Evolutionary conservation across 2,113 vertebrate genomes (phyloP).

Genomic region (Lagopus leucura): DNA sequence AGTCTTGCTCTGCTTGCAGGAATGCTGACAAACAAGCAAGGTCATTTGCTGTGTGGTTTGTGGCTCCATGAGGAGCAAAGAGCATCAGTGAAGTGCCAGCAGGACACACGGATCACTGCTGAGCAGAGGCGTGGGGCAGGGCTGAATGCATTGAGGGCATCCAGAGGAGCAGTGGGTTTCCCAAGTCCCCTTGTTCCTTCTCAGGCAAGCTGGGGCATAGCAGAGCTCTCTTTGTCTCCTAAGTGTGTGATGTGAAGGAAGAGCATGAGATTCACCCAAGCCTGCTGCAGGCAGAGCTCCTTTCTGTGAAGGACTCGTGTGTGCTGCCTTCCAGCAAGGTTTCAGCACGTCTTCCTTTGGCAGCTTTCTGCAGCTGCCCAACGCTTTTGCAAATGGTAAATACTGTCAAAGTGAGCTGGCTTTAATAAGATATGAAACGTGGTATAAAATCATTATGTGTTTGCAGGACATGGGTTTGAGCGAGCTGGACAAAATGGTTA

Average conservation of each 20-base stretch:
- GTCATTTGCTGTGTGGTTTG: not conserved
- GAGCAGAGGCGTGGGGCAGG: fast-evolving
- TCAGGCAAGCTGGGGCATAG: not conserved
- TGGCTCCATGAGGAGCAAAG: not conserved
- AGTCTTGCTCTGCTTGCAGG: not conserved
- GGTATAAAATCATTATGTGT: not conserved
- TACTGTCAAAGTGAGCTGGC: not conserved
- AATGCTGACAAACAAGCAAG: not conserved
- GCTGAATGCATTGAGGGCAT: not conserved
- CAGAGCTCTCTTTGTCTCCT: not conserved
- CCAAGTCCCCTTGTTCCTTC: fast-evolving
- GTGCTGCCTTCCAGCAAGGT: not conserved
- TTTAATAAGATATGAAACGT: not conserved
- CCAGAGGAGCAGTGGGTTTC: not conserved
- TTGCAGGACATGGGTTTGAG: not conserved
- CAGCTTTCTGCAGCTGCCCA: not conserved
- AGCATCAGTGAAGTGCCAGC: not conserved
- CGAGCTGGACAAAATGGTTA: not conserved
- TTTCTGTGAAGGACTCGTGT: fast-evolving
- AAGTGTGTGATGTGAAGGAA: not conserved
- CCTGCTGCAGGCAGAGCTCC: not conserved
- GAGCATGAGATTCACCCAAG: not conserved
- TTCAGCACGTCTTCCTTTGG: not conserved
- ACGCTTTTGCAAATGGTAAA: too few relatives aligned
- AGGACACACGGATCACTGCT: not conserved